phyloP scores from a whole-genome alignment of 2,113 vertebrate species.

The Gobio gobio region DNA sequence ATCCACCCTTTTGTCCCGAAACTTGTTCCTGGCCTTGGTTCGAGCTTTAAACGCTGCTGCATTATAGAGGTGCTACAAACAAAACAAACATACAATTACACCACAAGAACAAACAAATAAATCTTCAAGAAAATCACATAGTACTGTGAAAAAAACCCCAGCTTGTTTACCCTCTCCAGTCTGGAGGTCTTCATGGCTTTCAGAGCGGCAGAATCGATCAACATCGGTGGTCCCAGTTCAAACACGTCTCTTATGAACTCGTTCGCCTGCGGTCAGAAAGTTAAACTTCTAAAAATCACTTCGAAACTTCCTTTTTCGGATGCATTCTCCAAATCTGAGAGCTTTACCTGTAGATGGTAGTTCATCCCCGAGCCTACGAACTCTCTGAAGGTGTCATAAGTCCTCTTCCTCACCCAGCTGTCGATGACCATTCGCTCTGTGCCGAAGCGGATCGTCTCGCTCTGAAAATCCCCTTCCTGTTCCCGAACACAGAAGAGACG shows the following conservation, averaged over 20 bases:
- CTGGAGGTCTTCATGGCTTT: slow-evolving; percentile 95
- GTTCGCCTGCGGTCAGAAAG: slow-evolving; percentile 80
- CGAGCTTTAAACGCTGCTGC: slow-evolving; percentile 97
- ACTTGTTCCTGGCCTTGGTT: slow-evolving; percentile 96
- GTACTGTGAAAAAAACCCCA: too few species aligned
- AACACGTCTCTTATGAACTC: slow-evolving; percentile 97
- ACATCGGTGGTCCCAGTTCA: slow-evolving; percentile 91
- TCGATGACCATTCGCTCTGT: slow-evolving; percentile 96
- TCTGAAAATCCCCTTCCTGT: slow-evolving; percentile 90
- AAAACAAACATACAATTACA: not conserved
- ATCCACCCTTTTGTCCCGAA: slow-evolving; percentile 95
- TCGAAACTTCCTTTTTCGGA: not conserved
- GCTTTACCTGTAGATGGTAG: slow-evolving; percentile 91
- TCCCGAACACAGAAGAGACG: not conserved
- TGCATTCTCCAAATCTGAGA: not conserved
- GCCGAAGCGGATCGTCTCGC: slow-evolving; percentile 93
- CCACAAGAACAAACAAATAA: not conserved
- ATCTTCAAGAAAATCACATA: not conserved
- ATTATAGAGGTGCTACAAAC: slow-evolving; percentile 91
- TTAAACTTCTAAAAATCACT: not conserved
- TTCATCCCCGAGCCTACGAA: slow-evolving; percentile 95
- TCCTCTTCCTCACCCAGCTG: slow-evolving; percentile 95
- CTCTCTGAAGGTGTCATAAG: slow-evolving; percentile 91
- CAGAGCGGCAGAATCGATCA: slow-evolving; percentile 89
- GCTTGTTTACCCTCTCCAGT: slow-evolving; percentile 87